Evolutionary conservation across 2,113 vertebrate species (phyloP).

Genomic region (Calyptommatus sinebrachiatus): DNA sequence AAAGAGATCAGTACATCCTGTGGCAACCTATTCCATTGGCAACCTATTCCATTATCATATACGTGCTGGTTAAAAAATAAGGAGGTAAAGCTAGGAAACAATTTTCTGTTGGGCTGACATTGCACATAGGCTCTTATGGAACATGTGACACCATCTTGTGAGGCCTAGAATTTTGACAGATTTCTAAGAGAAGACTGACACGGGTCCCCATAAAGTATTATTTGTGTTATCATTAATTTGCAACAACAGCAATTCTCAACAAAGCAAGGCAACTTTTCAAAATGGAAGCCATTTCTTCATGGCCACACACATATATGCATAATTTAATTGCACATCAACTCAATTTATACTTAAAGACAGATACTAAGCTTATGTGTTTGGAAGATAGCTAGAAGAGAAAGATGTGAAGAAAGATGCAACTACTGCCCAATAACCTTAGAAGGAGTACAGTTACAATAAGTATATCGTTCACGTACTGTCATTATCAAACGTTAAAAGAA

Average conservation of each 20-base stretch:
- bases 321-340: neutral
- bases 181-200: conserved; percentile 5
- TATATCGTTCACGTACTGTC: neutral
- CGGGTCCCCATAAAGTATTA: conserved; percentile 5
- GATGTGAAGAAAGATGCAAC: neutral
- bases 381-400: neutral
- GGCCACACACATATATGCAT: neutral
- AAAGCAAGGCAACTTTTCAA: conserved; percentile 10
- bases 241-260: conserved; percentile 11
- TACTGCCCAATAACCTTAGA: conserved; percentile 18
- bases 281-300: neutral
- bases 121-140: conserved; percentile 15
- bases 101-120: conserved; percentile 48
- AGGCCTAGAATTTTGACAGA: conserved; percentile 52
- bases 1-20: no score
- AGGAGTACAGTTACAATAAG: conserved; percentile 8
- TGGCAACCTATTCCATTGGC: no score
- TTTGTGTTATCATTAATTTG: conserved; percentile 3
- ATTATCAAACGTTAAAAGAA: conserved; percentile 33
- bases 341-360: neutral
- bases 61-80: no score
- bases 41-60: no score
- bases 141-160: conserved; percentile 58
- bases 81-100: neutral
- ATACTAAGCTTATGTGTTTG: neutral